A percentile compares a stretch with the other conserved stretches of the same genome.
Conservation (phyloP, 2,113 vertebrate genomes). For the Cromileptes altivelis region DNA sequence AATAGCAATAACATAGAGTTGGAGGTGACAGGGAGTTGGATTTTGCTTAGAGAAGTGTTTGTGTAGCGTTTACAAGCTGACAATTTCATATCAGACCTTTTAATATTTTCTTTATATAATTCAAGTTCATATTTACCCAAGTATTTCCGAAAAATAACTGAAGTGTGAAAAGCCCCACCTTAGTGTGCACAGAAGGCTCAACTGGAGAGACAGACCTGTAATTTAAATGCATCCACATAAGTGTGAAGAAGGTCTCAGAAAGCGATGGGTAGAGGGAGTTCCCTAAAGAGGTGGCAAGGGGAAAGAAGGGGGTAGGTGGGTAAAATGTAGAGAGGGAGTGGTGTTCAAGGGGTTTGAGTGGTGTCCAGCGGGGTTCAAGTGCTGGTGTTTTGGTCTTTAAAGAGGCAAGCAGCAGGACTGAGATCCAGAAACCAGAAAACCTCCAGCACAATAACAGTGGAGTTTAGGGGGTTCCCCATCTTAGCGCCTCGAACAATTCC, state of each 20-base stretch:
- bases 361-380: slow-evolving; percentile 76
- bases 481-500: slow-evolving; percentile 65
- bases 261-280: slow-evolving; percentile 36
- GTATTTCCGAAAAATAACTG: not conserved
- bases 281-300: slow-evolving; percentile 10
- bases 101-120: not conserved
- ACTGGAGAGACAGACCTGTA: not conserved
- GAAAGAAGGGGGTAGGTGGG: slow-evolving; percentile 10
- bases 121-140: not conserved
- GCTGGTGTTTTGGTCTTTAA: slow-evolving; percentile 67
- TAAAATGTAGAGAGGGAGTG: slow-evolving; percentile 39
- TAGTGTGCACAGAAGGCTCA: not conserved
- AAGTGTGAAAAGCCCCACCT: not conserved
- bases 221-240: not conserved
- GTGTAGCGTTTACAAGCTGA: not conserved
- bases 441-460: slow-evolving; percentile 49
- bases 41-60: not conserved
- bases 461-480: slow-evolving; percentile 51
- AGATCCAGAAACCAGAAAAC: slow-evolving; percentile 55
- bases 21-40: not conserved
- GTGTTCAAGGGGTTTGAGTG: slow-evolving; percentile 64
- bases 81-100: not conserved
- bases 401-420: slow-evolving; percentile 66
- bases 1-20: not conserved
- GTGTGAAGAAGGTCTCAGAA: not conserved